Evolutionary conservation across 2,888 invertebrate species (phyloP), one percentile per base, ranked within the genome.

Genomic region (Griposia aprilina): DNA sequence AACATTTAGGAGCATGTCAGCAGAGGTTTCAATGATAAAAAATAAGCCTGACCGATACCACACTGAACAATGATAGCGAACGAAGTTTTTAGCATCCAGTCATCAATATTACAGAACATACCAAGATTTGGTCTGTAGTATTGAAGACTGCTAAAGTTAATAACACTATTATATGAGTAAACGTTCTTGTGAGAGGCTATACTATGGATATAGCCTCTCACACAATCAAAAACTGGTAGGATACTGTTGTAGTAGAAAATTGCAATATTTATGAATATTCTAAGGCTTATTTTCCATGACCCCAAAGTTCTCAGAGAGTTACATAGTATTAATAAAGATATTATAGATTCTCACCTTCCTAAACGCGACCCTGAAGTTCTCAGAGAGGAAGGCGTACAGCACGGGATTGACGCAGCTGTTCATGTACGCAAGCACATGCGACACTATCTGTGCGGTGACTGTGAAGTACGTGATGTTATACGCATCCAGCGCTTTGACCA

Each of bases 401-500:
- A 99, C 98, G 0, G 99, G 99, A 95, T 99, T 99, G 90, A 99
- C 98, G 94, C 99, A 99, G 91, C 98, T 98, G 97, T 99, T 99
- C 97, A 98, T 98, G 96, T 99, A 99, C 30, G 99, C 99, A 80
- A 98, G 95, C 41, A 98, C 98, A 90, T 98, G 98, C 1, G 98
- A 97, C 72, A 98, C 97, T 83, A 98, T 98, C 96, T 98, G 98
- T 48, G 98, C 97, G 82, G 98, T 98, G 90, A 98, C 98, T 73
- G 97, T 97, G 88, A 97, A 96, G 91, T 97, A 97, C 0, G 98
- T 98, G 87, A 98, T 97, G 86, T 97, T 97, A 95, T 98, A 98
- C 69, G 97, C 94, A 83, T 98, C 97, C 86, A 98, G 95, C 26
- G 98, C 98, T 94, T 98, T 98, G 87, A 98, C 97, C 76, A 98